A percentile compares a stretch with the other conserved stretches of the same genome.
Conservation (phyloP, 2,797 vertebrate species). For the Tapera naevia region DNA sequence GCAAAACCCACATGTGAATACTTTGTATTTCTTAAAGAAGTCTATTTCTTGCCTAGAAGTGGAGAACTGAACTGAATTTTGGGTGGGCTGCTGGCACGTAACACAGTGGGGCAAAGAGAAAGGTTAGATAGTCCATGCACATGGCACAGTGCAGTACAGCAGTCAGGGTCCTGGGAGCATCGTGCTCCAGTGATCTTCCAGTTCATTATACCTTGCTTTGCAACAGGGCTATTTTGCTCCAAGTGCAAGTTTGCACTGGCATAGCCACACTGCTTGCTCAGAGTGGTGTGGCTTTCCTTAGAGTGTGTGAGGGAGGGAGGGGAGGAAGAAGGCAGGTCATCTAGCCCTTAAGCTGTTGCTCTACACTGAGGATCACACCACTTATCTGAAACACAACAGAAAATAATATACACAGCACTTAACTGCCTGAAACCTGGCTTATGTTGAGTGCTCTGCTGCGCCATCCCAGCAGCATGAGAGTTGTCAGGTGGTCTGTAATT, state of each 20-base stretch:
- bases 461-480: not conserved
- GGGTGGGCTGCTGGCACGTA: fast-evolving
- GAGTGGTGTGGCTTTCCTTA: not conserved
- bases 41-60: not conserved
- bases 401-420: not conserved
- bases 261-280: fast-evolving
- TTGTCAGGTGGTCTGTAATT: conserved; percentile 10
- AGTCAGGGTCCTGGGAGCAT: not conserved
- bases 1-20: not conserved
- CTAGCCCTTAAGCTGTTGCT: not conserved
- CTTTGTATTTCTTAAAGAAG: not conserved
- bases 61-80: not conserved
- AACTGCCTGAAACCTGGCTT: not conserved
- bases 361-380: fast-evolving
- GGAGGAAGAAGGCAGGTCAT: not conserved
- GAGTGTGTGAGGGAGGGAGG: fast-evolving
- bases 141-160: fast-evolving
- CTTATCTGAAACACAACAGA: not conserved
- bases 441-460: not conserved
- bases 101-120: too few relatives aligned
- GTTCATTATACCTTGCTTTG: not conserved
- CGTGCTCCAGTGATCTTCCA: not conserved
- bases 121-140: not conserved
- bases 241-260: not conserved
- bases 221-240: not conserved